Base-by-base conservation (phyloP, 2,113 vertebrate genomes). In the Neodontobutis hainanensis region DNA sequence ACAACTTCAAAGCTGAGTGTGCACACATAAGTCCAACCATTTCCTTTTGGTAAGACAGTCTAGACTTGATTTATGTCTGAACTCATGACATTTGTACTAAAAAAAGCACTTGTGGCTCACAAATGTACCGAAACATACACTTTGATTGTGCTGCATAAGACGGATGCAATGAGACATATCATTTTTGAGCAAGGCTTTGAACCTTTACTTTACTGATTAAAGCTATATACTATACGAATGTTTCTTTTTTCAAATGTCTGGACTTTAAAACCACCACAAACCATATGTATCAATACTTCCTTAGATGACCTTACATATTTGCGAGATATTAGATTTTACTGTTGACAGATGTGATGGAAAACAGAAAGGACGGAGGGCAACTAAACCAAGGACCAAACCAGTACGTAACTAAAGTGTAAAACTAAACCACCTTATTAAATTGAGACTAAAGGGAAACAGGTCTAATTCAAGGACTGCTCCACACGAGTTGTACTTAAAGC, bases 41-140 rank as follows among this genome's bases (percentile, higher is more conserved):
- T 70, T 81, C 61, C 61, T 63, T 74, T 47, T 70, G 63, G 60
- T 71, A 46, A 68, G 52, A 58, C 65, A 53, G 68, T 68, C 61
- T 68, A 63, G 71, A 63, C 61, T 50, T 43, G 34, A 45, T 69
- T 75, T 60, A 47, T 35, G 55, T 72, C 67, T 61, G 32, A 15
- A 34, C 51, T 76, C 56, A 76, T 68, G 72, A 64, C 52, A 68
- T 68, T 44, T 68, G 69, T 61, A 49, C n/a, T 16, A 19, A 59
- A 46, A 34, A 77, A 58, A 52, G 4, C 10, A 0, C 8, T 60
- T 60, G 43, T 49, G 60, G 73, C 44, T 45, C 42, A 8, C 38
- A 61, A 65, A 74, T 68, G 68, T 59, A 65, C 50, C 56, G 52
- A 58, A 72, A 63, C 63, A 36, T 12, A 19, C 6, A 40, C 52